Percentiles rank a stretch among this genome's conserved stretches.
Conservation (phyloP, 92 coral and sea anemone species). For the Meandrina meandrites region DNA sequence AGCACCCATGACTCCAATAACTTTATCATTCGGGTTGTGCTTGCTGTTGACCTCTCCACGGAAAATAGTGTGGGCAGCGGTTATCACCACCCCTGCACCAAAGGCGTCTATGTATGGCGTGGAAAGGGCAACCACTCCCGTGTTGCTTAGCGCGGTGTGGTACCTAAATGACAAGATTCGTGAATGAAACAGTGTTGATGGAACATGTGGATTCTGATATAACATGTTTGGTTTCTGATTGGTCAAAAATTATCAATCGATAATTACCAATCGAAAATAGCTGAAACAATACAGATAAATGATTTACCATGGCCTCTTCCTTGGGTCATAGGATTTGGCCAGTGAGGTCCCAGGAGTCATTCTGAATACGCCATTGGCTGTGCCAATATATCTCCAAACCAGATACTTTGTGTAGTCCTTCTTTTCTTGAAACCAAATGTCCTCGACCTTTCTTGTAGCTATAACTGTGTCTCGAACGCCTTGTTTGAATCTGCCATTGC, state of each 20-base stretch:
- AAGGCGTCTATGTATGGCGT: constrained; percentile 68
- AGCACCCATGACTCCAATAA: constrained; percentile 69
- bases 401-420: constrained; percentile 41
- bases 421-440: constrained; percentile 58
- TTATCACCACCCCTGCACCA: constrained; percentile 68
- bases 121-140: constrained; percentile 50
- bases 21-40: constrained; percentile 44
- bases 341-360: constrained; percentile 57
- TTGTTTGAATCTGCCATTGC: constrained; percentile 36
- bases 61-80: constrained; percentile 61
- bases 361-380: constrained; percentile 61
- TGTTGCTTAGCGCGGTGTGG: constrained; percentile 57
- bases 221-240: background rate
- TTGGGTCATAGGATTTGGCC: constrained; percentile 56
- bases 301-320: constrained; percentile 62
- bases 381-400: constrained; percentile 64
- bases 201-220: no score
- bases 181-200: background rate
- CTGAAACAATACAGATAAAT: no score
- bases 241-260: background rate
- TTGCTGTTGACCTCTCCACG: constrained; percentile 29
- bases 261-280: no score
- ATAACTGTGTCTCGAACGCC: constrained; percentile 58
- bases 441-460: constrained; percentile 47
- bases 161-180: constrained; percentile 34